Conservation (phyloP, 1,140 invertebrate species). For the Cecropterus lyciades region DNA sequence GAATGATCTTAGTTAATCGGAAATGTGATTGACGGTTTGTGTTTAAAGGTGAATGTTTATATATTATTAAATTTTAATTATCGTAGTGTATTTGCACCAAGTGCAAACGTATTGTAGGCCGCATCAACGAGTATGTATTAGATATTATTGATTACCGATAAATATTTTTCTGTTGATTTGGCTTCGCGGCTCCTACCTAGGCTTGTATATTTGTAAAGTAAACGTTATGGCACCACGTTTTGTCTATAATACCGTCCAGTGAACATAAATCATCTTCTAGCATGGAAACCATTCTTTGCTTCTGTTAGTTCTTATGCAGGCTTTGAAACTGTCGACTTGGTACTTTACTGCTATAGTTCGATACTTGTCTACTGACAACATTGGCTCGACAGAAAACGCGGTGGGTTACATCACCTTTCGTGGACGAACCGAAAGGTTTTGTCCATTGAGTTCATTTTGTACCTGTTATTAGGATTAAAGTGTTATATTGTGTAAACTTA, state of each 20-base stretch:
- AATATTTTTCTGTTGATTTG: slow-evolving; percentile 45
- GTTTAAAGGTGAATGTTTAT: slow-evolving; percentile 64
- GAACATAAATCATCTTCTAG: slow-evolving; percentile 50
- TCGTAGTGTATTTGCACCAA: slow-evolving; percentile 70
- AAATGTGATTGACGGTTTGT: slow-evolving; percentile 68
- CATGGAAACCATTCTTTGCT: slow-evolving; percentile 21
- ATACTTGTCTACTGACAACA: not conserved
- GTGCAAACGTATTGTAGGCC: slow-evolving; percentile 69
- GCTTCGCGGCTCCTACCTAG: slow-evolving; percentile 53
- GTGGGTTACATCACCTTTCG: not conserved
- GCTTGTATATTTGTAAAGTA: slow-evolving; percentile 53
- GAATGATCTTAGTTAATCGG: slow-evolving; percentile 56
- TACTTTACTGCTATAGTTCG: not conserved
- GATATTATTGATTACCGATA: slow-evolving; percentile 39
- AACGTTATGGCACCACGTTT: slow-evolving; percentile 62
- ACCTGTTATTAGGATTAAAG: slow-evolving; percentile 27
- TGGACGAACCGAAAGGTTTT: slow-evolving; percentile 5
- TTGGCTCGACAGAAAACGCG: slow-evolving; percentile 2
- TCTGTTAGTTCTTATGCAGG: slow-evolving; percentile 18
- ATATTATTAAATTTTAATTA: slow-evolving; percentile 55
- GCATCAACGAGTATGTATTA: slow-evolving; percentile 65
- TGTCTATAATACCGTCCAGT: slow-evolving; percentile 79
- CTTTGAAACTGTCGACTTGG: slow-evolving; percentile 16
- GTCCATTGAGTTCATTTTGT: slow-evolving; percentile 29
- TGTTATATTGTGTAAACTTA: slow-evolving; percentile 38